Evolutionary conservation across 2,113 vertebrate genomes (phyloP).

Genomic region (Rhombomys opimus): DNA sequence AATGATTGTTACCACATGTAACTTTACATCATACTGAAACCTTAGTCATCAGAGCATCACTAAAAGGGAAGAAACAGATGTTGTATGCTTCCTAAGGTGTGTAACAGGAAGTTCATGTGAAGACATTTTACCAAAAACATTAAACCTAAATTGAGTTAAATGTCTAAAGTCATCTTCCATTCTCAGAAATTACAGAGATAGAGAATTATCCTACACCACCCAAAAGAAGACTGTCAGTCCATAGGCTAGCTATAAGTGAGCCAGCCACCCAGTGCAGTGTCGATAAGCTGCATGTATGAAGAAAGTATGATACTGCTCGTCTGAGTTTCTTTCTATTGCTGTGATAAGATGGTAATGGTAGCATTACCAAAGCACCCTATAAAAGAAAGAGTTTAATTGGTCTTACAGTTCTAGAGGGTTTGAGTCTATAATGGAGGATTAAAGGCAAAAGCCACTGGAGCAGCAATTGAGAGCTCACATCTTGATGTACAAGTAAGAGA

Average conservation of each 20-base stretch:
- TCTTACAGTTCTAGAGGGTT: neutral
- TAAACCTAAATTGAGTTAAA: neutral
- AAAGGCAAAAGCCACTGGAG: neutral
- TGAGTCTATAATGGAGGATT: neutral
- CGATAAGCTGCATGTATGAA: neutral
- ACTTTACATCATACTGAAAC: neutral
- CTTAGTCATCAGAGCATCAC: neutral
- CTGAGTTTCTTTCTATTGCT: neutral
- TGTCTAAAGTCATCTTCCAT: neutral
- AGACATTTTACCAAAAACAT: constrained; percentile 18
- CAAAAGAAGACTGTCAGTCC: neutral
- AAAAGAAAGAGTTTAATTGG: neutral
- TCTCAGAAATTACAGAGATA: constrained; percentile 17
- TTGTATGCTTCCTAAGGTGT: neutral
- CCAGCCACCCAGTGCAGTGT: neutral
- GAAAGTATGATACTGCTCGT: neutral
- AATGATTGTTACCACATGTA: neutral
- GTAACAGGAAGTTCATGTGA: neutral
- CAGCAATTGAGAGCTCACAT: neutral
- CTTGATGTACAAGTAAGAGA: neutral
- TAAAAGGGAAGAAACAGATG: constrained; percentile 4
- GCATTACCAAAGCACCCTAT: neutral
- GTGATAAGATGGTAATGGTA: neutral
- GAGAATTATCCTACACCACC: neutral
- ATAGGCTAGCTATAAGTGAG: neutral